Conservation (phyloP, 2,888 invertebrate genomes). For the Deilephila elpenor region DNA sequence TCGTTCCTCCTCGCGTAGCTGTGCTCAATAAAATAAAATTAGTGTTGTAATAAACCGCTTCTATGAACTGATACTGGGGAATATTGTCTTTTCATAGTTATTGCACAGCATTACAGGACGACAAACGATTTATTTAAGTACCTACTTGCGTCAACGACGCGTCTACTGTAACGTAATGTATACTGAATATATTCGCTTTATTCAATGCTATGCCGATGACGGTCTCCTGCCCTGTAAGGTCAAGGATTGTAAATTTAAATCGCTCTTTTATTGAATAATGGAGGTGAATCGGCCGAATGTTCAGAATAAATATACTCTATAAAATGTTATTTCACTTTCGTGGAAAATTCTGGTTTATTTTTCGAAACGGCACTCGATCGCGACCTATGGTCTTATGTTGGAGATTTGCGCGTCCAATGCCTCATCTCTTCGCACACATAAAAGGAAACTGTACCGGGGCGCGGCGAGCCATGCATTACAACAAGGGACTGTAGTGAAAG, state of each 20-base stretch:
- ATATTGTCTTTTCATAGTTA: not conserved
- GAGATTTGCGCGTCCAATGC: conserved; percentile 53
- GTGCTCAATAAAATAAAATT: not conserved
- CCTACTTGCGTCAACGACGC: conserved; percentile 4
- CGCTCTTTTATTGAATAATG: conserved; percentile 21
- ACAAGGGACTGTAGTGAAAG: conserved; percentile 76
- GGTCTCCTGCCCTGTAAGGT: conserved; percentile 28
- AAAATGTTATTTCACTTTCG: conserved; percentile 56
- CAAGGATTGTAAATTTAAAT: conserved; percentile 32
- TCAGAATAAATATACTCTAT: conserved; percentile 30
- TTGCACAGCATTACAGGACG: not conserved
- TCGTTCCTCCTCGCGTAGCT: not conserved
- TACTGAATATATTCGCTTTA: conserved; percentile 6
- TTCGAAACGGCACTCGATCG: conserved; percentile 39
- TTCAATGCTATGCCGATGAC: conserved; percentile 27
- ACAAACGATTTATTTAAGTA: not conserved
- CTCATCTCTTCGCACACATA: conserved; percentile 45
- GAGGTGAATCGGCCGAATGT: conserved; percentile 6
- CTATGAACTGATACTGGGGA: not conserved
- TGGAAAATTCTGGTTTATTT: conserved; percentile 54
- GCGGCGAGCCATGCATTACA: conserved; percentile 59
- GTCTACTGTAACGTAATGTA: not conserved
- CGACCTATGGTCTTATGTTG: conserved; percentile 21
- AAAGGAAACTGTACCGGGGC: conserved; percentile 43
- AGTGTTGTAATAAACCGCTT: not conserved